Evolutionary conservation across 2,797 vertebrate genomes (phyloP).

Genomic region (Semotilus atromaculatus): DNA sequence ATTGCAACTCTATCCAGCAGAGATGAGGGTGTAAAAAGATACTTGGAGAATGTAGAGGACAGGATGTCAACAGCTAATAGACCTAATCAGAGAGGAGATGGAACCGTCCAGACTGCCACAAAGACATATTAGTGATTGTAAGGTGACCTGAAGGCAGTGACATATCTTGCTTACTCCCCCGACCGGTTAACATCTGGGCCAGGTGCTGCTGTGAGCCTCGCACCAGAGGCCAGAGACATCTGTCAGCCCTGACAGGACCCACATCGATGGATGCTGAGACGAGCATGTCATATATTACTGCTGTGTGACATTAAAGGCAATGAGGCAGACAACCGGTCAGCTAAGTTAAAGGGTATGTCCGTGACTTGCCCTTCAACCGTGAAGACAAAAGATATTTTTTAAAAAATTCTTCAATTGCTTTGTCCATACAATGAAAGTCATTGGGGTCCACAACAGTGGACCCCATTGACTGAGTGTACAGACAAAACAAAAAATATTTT

Average conservation of each 20-base stretch:
- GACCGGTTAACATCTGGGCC: conserved; percentile 57
- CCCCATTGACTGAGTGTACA: background rate
- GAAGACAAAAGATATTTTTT: background rate
- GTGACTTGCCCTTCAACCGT: conserved; percentile 41
- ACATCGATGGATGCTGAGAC: conserved; percentile 49
- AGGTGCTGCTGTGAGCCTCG: conserved; percentile 23
- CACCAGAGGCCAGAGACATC: conserved; percentile 44
- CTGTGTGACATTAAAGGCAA: conserved; percentile 48
- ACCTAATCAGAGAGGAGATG: conserved; percentile 63
- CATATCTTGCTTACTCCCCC: conserved; percentile 39
- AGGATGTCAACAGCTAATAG: conserved; percentile 59
- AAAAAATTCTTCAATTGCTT: background rate
- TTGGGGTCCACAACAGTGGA: background rate
- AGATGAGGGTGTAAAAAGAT: background rate
- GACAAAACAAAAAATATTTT: background rate
- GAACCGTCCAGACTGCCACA: conserved; percentile 68
- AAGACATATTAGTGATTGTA: conserved; percentile 60
- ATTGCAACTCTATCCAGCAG: background rate
- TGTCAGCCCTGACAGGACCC: conserved; percentile 43
- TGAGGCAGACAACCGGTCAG: conserved; percentile 43
- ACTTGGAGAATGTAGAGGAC: background rate
- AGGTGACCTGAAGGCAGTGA: conserved; percentile 49
- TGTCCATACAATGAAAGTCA: background rate
- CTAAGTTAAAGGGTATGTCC: conserved; percentile 42
- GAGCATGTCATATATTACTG: conserved; percentile 47